phyloP scores from a whole-genome alignment of 2,797 vertebrate species.

The Parauchenoglanis ngamensis region DNA sequence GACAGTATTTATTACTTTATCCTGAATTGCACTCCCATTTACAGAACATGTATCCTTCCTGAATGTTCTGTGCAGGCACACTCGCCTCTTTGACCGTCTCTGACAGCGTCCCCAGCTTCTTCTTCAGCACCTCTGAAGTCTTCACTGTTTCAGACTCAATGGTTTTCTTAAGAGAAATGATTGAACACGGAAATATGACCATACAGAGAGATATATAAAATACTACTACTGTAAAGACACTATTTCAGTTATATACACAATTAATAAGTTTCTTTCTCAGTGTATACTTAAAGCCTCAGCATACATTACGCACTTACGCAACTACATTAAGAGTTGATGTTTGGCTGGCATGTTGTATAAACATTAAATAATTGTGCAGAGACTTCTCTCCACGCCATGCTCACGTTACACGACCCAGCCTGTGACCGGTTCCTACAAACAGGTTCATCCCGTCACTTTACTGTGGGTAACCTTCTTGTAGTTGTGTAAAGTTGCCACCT shows the following conservation, averaged over 20 bases:
- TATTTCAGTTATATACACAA: neutral
- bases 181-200: neutral
- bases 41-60: neutral
- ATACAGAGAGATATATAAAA: neutral
- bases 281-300: neutral
- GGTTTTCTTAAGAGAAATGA: conserved; percentile 79
- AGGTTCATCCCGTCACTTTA: neutral
- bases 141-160: conserved; percentile 94
- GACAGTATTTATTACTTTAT: neutral
- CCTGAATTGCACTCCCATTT: neutral
- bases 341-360: neutral
- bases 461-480: neutral
- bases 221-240: neutral
- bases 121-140: conserved; percentile 89
- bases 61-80: neutral
- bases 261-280: neutral
- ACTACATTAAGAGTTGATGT: no score
- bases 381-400: neutral
- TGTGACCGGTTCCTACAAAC: neutral
- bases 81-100: conserved; percentile 90
- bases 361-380: neutral
- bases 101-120: conserved; percentile 85
- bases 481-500: neutral
- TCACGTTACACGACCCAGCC: neutral
- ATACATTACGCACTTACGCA: neutral